Base-by-base conservation (phyloP, 2,888 invertebrate genomes). In the Steinernema hermaphroditum region DNA sequence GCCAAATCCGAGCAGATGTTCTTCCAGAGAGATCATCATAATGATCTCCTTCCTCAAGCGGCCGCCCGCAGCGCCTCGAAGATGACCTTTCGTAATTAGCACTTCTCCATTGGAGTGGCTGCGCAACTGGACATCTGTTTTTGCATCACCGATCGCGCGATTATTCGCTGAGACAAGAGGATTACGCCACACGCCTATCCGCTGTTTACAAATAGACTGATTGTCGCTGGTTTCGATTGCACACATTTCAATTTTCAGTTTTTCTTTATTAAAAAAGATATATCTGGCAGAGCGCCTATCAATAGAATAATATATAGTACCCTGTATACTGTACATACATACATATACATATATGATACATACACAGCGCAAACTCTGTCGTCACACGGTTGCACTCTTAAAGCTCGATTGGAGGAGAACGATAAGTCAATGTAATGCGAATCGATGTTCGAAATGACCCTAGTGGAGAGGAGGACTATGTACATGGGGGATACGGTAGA, bases 331-430 rank as follows among this genome's bases (percentile, higher is more conserved):
- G 54, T 54, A 37, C 37, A 54, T 54, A 54, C 54, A 54, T 24
- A 54, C 27, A 49, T n/a, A 49, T n/a, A 49, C 49, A 54, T 24
- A 46, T 46, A 46, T 46, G 22, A 16, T 19, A 19, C 22, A 54
- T 54, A 54, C 54, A 54, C 54, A 54, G 54, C 54, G 54, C 54
- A 54, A 54, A 24, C 54, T 54, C 54, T 54, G 54, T 27, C 22
- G 22, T 54, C 54, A 54, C 54, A 27, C 54, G 54, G 54, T 54
- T 54, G 54, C 54, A 54, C 54, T 54, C 54, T 54, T 54, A 54
- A 54, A 54, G 54, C 54, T 54, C 54, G 54, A 54, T 24, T 54
- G 54, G 54, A 54, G 54, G 27, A 27, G 54, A 27, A 12, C 24
- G 16, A 19, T 6, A 46, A n/a, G 46, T 16, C 6, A 46, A 46